phyloP scores from a whole-genome alignment of 2,113 vertebrate genomes.

The Sciurus niger region DNA sequence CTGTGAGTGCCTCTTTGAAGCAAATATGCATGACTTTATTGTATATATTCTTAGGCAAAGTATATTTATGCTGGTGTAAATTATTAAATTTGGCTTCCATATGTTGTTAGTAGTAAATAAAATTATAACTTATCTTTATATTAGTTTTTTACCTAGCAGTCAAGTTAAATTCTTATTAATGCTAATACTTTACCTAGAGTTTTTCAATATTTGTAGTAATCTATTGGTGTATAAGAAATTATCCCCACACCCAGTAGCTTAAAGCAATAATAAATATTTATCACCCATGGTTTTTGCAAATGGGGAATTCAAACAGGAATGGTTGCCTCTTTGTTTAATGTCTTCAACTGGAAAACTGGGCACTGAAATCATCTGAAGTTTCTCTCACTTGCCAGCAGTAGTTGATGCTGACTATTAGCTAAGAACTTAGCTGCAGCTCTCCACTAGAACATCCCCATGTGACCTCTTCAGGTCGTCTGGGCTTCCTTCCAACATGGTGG shows the following conservation, averaged over 20 bases:
- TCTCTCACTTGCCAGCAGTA: background rate
- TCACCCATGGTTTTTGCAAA: background rate
- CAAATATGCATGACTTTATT: background rate
- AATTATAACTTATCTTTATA: constrained; percentile 22
- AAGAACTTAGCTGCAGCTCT: background rate
- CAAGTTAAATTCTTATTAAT: constrained; percentile 39
- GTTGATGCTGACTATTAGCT: background rate
- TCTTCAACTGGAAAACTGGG: background rate
- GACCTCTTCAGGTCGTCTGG: background rate
- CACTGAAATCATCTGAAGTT: background rate
- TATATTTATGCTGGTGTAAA: background rate
- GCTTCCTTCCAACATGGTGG: background rate
- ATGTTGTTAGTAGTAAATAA: background rate
- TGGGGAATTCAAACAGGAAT: background rate
- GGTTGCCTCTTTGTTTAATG: background rate
- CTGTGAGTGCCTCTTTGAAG: background rate
- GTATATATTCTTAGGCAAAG: background rate
- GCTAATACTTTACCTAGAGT: background rate
- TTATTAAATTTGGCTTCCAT: background rate
- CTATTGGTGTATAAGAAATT: background rate
- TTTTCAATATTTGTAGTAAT: constrained; percentile 39
- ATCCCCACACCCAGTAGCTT: background rate
- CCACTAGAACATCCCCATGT: background rate
- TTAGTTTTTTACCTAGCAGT: constrained; percentile 39
- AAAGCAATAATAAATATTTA: background rate